Evolutionary conservation across 2,797 vertebrate species (phyloP).

Genomic region (Channallabes apus): DNA sequence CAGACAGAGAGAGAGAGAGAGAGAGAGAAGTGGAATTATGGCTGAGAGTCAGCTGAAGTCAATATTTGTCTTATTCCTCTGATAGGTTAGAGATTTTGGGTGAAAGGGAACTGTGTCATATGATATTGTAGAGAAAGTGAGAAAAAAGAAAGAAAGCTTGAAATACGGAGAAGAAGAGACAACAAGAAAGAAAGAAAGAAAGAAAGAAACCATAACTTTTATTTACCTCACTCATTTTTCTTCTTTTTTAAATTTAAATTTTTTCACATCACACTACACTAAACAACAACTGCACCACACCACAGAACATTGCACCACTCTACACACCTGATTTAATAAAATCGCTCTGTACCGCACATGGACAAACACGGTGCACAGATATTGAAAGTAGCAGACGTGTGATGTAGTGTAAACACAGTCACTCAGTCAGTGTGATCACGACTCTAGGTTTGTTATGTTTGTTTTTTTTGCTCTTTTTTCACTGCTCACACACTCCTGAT

Average conservation of each 20-base stretch:
- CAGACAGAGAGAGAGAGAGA: background rate
- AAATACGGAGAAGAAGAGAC: background rate
- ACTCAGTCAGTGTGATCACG: background rate
- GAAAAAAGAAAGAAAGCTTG: background rate
- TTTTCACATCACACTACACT: too few relatives aligned
- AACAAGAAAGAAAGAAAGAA: background rate
- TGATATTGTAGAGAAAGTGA: background rate
- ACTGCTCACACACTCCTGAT: background rate
- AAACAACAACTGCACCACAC: too few relatives aligned
- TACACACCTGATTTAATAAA: background rate
- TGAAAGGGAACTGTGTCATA: slow-evolving; percentile 2
- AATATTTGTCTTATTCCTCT: slow-evolving; percentile 13
- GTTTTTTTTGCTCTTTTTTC: background rate
- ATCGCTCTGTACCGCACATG: background rate
- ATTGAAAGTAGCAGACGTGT: background rate
- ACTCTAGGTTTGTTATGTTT: background rate
- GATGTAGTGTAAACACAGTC: background rate
- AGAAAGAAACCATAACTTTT: background rate
- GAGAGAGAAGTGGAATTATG: background rate
- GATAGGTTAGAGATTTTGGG: background rate
- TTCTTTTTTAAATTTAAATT: too few relatives aligned
- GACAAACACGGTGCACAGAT: background rate
- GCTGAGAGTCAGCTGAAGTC: background rate
- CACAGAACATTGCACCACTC: too few relatives aligned
- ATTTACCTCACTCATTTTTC: too few relatives aligned